These are phyloP conservation scores for Halesus radiatus DNA, from an alignment of 1,140 invertebrate species.

Conservation along the genomic window DNA sequence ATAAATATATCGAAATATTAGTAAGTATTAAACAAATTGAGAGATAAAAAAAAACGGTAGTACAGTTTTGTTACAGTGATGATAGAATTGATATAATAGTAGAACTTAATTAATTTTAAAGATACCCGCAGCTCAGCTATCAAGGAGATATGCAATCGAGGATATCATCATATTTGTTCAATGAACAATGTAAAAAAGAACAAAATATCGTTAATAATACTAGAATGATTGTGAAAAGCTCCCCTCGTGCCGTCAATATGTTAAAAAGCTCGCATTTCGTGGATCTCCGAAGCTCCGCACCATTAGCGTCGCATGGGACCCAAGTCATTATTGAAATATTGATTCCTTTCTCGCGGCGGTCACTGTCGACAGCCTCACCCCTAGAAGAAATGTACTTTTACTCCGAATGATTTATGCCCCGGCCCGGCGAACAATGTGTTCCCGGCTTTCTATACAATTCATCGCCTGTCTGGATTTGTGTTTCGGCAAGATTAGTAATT, in stretches of 20 bases:
- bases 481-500: not conserved
- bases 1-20: too few species aligned
- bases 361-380: constrained; percentile 11
- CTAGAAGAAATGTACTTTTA: constrained; percentile 26
- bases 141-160: too few species aligned
- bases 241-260: not conserved
- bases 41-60: too few species aligned
- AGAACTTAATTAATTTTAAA: too few species aligned
- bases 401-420: constrained; percentile 16
- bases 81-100: too few species aligned
- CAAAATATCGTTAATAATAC: too few species aligned
- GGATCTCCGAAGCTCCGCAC: not conserved
- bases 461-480: not conserved
- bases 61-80: too few species aligned
- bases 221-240: too few species aligned
- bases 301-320: constrained; percentile 20
- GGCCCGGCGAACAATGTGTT: not conserved
- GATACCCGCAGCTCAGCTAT: too few species aligned
- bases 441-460: not conserved
- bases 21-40: too few species aligned
- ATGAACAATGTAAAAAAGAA: too few species aligned
- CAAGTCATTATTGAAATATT: constrained; percentile 34
- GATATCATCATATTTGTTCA: too few species aligned
- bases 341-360: constrained; percentile 7
- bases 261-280: constrained; percentile 2